Base-by-base conservation (phyloP, 2,888 invertebrate genomes). In the Digitonthophagus gazella region DNA sequence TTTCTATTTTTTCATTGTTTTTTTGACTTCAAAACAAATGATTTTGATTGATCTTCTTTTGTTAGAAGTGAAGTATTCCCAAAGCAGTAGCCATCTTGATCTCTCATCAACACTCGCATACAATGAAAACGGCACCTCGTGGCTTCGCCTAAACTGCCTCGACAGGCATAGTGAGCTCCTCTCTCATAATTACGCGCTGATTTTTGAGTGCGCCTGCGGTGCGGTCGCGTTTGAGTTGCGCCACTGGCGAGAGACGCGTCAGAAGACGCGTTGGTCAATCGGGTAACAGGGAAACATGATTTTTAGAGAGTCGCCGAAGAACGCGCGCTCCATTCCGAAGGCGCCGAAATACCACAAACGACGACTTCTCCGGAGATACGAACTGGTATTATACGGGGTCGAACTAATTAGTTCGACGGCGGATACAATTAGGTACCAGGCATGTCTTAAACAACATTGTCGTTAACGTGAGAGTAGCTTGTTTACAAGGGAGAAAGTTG, bases 261-360 rank as follows among this genome's bases (percentile, higher is more conserved):
- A 70, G 70, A 67, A 70, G 70, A 70, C 70, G 70, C 70, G 58
- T 64, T 70, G 70, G 70, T 70, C 70, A 70, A 70, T 65, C 67
- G 19, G 19, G 67, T 70, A 70, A 65, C 70, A 70, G 70, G 70
- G 67, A 55, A 57, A 28, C 70, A 70, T 58, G 65, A 70, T 67
- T 70, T 67, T 64, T 63, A 65, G 69, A 19, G 22, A 16, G 64
- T 55, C 28, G 3, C 22, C 28, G 19, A 15, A 18, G 61, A 61
- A 61, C 61, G 64, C 67, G 69, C 44, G 64, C 61, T 18, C 58
- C 65, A 65, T 70, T 18, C n/a, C 61, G 19, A n/a, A 19, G 19
- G 61, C 16, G n/a, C 18, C 19, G 61, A 19, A 2, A 14, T 14
- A 14, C 14, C 16, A 14, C 3, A n/a, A 15, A 57, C 28, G 28